Evolutionary conservation across 2,888 invertebrate species (phyloP).

Genomic region (Ectemnius continuus): DNA sequence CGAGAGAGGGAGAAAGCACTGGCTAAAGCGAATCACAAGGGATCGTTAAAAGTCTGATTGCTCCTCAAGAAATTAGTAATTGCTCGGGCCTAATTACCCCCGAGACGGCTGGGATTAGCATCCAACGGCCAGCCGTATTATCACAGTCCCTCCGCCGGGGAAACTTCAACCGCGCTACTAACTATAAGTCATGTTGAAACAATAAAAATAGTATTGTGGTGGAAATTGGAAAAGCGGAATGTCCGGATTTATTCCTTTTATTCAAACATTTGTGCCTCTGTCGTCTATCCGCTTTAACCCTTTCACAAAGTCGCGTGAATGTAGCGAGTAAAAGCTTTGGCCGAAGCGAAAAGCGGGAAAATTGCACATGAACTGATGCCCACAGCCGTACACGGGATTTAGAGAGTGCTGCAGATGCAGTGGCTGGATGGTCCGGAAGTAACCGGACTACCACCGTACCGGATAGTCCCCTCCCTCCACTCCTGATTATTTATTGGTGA

Average conservation of each 20-base stretch:
- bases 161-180: background rate
- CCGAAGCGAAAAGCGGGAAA: slow-evolving; percentile 14
- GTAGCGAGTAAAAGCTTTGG: too few relatives aligned
- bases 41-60: slow-evolving; percentile 64
- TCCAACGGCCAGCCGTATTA: slow-evolving; percentile 33
- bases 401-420: slow-evolving; percentile 21
- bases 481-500: slow-evolving; percentile 46
- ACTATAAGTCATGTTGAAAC: too few relatives aligned
- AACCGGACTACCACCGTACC: too few relatives aligned
- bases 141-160: background rate
- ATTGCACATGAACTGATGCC: slow-evolving; percentile 27
- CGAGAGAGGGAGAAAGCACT: background rate
- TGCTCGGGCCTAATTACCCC: slow-evolving; percentile 55
- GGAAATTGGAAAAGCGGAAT: too few relatives aligned
- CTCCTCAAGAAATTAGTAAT: slow-evolving; percentile 63
- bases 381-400: slow-evolving; percentile 25
- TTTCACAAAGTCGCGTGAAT: too few relatives aligned
- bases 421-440: background rate
- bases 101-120: slow-evolving; percentile 49
- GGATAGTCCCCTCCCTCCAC: too few relatives aligned
- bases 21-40: slow-evolving; percentile 23
- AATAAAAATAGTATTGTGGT: too few relatives aligned
- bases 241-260: too few relatives aligned
- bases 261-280: too few relatives aligned
- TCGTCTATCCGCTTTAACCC: too few relatives aligned